Conservation (phyloP, 2,113 vertebrate genomes). For the Dromiciops gliroides region DNA sequence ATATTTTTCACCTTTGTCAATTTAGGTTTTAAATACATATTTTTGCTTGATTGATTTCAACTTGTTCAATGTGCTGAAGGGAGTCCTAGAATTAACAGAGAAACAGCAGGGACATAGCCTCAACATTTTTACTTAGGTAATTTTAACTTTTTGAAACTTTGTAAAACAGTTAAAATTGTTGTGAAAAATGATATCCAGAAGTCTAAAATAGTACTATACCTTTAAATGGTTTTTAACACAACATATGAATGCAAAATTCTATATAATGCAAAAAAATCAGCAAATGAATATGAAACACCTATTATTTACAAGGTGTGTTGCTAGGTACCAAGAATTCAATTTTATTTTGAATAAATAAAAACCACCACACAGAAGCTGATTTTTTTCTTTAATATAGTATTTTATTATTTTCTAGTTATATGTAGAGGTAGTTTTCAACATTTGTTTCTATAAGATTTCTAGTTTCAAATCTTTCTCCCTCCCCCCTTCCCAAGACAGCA, state of each 20-base stretch:
- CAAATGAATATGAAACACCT: neutral
- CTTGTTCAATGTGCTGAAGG: neutral
- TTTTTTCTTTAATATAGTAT: no score
- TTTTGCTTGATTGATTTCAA: conserved; percentile 51
- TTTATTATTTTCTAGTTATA: no score
- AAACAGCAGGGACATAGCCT: neutral
- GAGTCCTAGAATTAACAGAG: conserved; percentile 50
- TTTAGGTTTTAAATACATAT: neutral
- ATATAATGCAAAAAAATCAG: neutral
- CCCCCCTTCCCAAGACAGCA: no score
- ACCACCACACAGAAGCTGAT: neutral
- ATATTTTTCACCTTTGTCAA: conserved; percentile 20
- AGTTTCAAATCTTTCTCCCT: no score
- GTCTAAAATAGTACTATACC: neutral
- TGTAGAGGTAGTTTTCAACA: no score
- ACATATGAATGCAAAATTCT: neutral
- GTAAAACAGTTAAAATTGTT: conserved; percentile 14
- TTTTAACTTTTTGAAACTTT: conserved; percentile 13
- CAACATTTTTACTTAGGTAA: neutral
- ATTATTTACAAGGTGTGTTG: neutral
- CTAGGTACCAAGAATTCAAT: neutral
- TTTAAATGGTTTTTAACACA: conserved; percentile 11
- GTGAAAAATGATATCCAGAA: conserved; percentile 34
- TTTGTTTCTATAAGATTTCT: no score
- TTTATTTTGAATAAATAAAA: neutral